Percentiles rank a stretch among this genome's conserved stretches.
Conservation (phyloP, 2,888 invertebrate genomes). For the Ochropleura plecta region DNA sequence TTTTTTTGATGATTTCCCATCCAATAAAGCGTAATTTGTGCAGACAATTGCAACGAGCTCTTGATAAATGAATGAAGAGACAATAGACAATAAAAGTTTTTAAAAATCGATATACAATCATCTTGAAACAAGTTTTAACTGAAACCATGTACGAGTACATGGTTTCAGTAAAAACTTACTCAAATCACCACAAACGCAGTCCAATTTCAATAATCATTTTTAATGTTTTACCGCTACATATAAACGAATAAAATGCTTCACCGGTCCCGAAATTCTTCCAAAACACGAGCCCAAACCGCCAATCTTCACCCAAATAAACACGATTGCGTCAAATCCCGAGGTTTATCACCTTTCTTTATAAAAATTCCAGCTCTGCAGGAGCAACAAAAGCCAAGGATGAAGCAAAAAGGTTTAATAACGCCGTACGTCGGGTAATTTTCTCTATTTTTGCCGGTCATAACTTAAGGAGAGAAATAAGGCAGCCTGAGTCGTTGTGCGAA, state of each 20-base stretch:
- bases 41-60: neutral
- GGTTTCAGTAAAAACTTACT: too few relatives aligned
- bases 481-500: slow-evolving; percentile 79
- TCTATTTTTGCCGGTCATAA: slow-evolving; percentile 78
- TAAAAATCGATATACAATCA: neutral
- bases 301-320: slow-evolving; percentile 58
- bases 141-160: neutral
- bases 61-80: neutral
- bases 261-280: slow-evolving; percentile 10
- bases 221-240: slow-evolving; percentile 4
- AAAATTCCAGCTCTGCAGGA: slow-evolving; percentile 59
- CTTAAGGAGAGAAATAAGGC: slow-evolving; percentile 79
- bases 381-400: slow-evolving; percentile 70
- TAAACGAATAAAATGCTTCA: slow-evolving; percentile 31
- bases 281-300: slow-evolving; percentile 38
- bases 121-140: neutral
- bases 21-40: too few relatives aligned
- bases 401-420: slow-evolving; percentile 77
- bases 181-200: neutral
- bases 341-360: slow-evolving; percentile 66
- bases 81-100: neutral
- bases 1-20: too few relatives aligned
- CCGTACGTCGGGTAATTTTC: slow-evolving; percentile 69
- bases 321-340: slow-evolving; percentile 53
- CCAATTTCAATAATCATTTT: slow-evolving; percentile 9